phyloP scores from a whole-genome alignment of 2,113 vertebrate species.

The Apaloderma vittatum region DNA sequence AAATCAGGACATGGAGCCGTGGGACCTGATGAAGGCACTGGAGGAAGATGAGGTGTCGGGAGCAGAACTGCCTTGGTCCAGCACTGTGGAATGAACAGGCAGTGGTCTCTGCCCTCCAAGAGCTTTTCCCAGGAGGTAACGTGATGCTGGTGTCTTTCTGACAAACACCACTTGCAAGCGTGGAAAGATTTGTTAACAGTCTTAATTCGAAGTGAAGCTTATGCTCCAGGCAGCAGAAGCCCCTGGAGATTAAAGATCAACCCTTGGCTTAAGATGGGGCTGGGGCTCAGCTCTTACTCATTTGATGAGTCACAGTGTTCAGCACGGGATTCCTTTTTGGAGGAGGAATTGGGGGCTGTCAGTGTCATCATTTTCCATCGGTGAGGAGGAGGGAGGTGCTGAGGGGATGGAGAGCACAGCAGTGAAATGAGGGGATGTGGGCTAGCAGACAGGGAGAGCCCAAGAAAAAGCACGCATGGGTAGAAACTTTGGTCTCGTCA shows the following conservation, averaged over 20 bases:
- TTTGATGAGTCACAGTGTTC: background rate
- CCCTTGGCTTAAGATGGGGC: background rate
- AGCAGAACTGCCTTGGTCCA: background rate
- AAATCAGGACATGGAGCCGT: accelerated
- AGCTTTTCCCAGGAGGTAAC: background rate
- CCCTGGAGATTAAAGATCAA: background rate
- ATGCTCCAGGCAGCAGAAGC: background rate
- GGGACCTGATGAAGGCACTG: background rate
- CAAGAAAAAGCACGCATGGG: accelerated
- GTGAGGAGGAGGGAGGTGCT: background rate
- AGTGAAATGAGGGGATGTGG: background rate
- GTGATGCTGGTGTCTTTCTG: background rate
- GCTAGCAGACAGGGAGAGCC: background rate
- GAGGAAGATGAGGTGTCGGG: background rate
- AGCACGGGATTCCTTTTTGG: background rate
- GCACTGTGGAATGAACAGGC: accelerated
- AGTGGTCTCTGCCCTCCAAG: background rate
- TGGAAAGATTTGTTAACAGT: background rate
- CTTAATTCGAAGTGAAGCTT: background rate
- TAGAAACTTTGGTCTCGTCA: accelerated
- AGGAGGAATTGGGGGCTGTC: background rate
- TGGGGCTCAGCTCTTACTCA: background rate
- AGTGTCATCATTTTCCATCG: background rate
- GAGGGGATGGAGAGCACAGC: background rate
- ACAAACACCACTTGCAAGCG: background rate